Conservation (phyloP, 1,140 invertebrate species). For the Aricia agestis region DNA sequence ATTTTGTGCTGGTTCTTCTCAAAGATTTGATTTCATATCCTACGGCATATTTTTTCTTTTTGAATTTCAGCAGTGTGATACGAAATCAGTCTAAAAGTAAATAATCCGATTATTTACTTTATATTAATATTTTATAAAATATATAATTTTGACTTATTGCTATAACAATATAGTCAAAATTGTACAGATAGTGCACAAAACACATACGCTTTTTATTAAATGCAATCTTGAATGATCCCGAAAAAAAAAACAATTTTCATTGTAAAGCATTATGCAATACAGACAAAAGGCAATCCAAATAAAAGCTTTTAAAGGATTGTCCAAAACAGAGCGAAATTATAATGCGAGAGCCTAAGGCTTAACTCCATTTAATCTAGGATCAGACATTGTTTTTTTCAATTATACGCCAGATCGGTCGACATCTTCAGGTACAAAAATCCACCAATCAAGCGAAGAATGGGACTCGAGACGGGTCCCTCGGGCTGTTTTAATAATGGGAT, state of each 20-base stretch:
- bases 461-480: constrained; percentile 35
- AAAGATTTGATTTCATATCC: too few species aligned
- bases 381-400: constrained; percentile 58
- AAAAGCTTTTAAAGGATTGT: constrained; percentile 17
- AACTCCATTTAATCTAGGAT: constrained; percentile 44
- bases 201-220: background rate
- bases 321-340: constrained; percentile 22
- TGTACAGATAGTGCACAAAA: too few species aligned
- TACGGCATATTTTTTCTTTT: too few species aligned
- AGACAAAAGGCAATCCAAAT: constrained; percentile 1
- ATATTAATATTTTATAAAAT: too few species aligned
- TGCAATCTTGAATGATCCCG: background rate
- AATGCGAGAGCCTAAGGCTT: constrained; percentile 34
- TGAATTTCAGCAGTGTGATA: too few species aligned
- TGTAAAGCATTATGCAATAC: background rate
- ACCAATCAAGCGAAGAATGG: constrained; percentile 61
- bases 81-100: too few species aligned
- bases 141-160: too few species aligned
- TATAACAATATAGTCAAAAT: too few species aligned
- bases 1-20: too few species aligned
- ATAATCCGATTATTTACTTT: too few species aligned
- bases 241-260: background rate
- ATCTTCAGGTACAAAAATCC: constrained; percentile 45
- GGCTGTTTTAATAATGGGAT: constrained; percentile 50
- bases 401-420: constrained; percentile 58